phyloP scores from a whole-genome alignment of 2,113 vertebrate genomes.

The Pangasianodon hypophthalmus region DNA sequence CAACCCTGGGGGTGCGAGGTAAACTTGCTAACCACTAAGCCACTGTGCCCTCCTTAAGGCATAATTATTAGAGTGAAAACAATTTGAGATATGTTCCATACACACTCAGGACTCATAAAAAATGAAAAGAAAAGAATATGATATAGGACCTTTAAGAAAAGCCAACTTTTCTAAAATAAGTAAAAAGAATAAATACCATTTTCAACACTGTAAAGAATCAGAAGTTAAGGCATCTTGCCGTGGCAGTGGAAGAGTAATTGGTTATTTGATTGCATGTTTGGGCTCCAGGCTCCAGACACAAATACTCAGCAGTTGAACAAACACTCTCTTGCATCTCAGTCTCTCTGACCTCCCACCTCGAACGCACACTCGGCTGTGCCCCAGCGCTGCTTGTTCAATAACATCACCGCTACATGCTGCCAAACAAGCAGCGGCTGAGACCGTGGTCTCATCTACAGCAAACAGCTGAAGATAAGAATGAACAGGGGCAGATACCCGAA shows the following conservation, averaged over 20 bases:
- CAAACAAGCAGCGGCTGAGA: conserved; percentile 38
- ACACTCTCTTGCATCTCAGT: conserved; percentile 41
- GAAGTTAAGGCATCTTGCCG: conserved; percentile 5
- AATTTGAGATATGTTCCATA: not conserved
- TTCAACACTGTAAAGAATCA: conserved; percentile 1
- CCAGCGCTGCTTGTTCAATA: conserved; percentile 37
- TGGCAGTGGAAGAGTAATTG: conserved; percentile 30
- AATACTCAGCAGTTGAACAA: conserved; percentile 50
- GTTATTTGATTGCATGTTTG: conserved; percentile 48
- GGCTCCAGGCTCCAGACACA: conserved; percentile 44
- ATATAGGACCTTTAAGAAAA: not conserved
- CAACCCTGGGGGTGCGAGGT: too few relatives aligned
- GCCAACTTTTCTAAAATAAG: not conserved
- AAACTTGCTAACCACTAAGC: too few relatives aligned
- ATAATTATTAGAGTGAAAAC: not conserved
- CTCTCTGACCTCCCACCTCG: conserved; percentile 49
- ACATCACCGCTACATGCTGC: conserved; percentile 20
- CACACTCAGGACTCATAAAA: not conserved
- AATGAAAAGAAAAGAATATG: not conserved
- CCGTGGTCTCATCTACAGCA: not conserved
- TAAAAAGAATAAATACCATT: not conserved
- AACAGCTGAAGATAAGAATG: conserved; percentile 25
- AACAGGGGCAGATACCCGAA: not conserved
- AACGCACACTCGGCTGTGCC: conserved; percentile 29
- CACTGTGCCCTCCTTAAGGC: not conserved